Evolutionary conservation across 2,113 vertebrate species (phyloP), one percentile per base, ranked within the genome.

Genomic region (Abramis brama): DNA sequence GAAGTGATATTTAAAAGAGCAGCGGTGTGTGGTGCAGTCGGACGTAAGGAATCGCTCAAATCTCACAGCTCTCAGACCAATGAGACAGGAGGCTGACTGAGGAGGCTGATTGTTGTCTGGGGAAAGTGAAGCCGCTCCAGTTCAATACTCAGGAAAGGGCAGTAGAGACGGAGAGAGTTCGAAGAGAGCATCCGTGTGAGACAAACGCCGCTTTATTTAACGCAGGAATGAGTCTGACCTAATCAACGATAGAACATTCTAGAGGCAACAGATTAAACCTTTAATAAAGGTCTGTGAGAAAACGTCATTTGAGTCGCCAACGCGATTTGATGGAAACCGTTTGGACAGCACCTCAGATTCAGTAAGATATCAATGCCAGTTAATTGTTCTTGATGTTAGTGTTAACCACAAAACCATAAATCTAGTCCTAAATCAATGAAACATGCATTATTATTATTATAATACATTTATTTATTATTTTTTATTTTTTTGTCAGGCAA

Each of bases 81-180:
- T 75, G 39, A 43, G n/a, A 80, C n/a, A n/a, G n/a, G n/a, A n/a
- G n/a, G n/a, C n/a, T n/a, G n/a, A 75, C 23, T 27, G 43, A 75
- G 23, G 13, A 70, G 33, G 52, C 85, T 68, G 79, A 93, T 86
- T 90, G 92, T 93, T 93, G 91, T 91, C 87, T 89, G 45, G 90
- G 71, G 43, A 74, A 74, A 47, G 73, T 50, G 73, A 50, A 17
- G 89, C 92, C 91, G 91, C 93, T 91, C 82, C 85, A 84, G 91
- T 92, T 92, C 90, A 86, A 87, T 92, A 91, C 85, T 89, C 89
- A 83, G 36, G 88, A 88, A 79, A 17, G 79, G 93, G 90, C 87
- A 89, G 90, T 91, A 89, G 89, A 90, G 75, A 57, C 2, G 2
- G 50, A 21, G 9, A 30, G 50, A 57, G 27, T 78, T 36, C 52